Evolutionary conservation across 2,113 vertebrate genomes (phyloP).

Genomic region (Delphinus delphis): DNA sequence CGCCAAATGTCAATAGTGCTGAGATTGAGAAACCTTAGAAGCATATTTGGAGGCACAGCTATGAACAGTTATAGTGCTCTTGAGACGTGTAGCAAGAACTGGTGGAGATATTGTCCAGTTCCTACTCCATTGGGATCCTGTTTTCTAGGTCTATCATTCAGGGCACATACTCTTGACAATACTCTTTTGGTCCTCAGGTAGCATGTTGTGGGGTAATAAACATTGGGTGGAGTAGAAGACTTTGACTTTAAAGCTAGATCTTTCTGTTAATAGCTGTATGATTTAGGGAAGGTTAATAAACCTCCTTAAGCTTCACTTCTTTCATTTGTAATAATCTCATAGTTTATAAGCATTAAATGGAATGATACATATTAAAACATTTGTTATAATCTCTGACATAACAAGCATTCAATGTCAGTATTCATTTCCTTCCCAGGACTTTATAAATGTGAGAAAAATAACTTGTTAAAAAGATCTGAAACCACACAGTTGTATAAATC

Average conservation of each 20-base stretch:
- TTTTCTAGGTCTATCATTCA: background rate
- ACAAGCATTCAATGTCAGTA: background rate
- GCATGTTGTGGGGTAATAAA: background rate
- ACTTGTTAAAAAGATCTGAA: constrained; percentile 16
- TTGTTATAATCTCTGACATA: background rate
- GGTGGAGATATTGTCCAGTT: background rate
- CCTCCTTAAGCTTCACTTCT: background rate
- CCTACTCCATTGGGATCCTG: background rate
- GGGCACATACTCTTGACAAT: background rate
- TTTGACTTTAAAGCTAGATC: background rate
- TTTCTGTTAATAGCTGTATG: background rate
- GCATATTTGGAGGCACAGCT: background rate
- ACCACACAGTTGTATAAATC: background rate
- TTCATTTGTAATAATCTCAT: constrained; percentile 1
- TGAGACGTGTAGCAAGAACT: background rate
- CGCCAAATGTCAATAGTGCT: background rate
- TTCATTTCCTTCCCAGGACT: background rate
- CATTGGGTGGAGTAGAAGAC: background rate
- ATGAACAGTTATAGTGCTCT: fast-evolving
- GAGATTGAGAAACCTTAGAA: background rate
- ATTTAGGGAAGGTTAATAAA: background rate
- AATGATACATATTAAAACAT: background rate
- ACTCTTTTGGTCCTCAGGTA: background rate
- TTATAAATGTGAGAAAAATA: constrained; percentile 46
- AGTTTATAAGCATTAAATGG: background rate